These are phyloP conservation scores for Pimephales promelas DNA, from an alignment of 2,113 vertebrate species.

Conservation along the genomic window DNA sequence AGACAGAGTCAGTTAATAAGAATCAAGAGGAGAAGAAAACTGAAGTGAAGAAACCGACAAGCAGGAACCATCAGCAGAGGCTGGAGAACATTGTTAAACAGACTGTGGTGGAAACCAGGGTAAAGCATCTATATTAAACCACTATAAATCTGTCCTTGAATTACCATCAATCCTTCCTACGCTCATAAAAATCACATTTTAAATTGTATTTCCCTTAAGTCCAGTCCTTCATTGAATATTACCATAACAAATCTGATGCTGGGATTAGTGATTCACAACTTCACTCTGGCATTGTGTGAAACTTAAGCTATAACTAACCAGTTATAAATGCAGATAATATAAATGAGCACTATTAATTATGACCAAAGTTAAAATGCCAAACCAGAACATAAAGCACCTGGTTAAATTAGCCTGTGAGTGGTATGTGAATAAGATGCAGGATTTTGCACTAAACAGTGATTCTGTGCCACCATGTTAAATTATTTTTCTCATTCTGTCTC, in stretches of 20 bases:
- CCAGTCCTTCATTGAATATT: neutral
- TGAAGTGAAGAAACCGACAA: slow-evolving; percentile 28
- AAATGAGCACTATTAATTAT: neutral
- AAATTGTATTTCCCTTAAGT: neutral
- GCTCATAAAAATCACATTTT: neutral
- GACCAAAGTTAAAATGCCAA: neutral
- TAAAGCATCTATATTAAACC: slow-evolving; percentile 60
- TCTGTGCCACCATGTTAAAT: neutral
- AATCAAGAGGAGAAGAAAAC: slow-evolving; percentile 56
- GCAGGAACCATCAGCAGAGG: slow-evolving; percentile 80
- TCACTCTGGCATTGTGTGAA: neutral
- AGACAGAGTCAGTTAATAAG: slow-evolving; percentile 46
- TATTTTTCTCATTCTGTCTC: neutral
- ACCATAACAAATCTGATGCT: neutral
- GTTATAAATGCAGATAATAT: neutral
- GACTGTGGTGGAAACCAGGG: slow-evolving; percentile 79
- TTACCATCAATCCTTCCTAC: slow-evolving; percentile 1
- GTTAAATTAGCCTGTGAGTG: neutral
- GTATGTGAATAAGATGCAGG: neutral
- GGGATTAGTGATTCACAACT: neutral
- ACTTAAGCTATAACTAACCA: neutral
- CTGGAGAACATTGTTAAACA: slow-evolving; percentile 83
- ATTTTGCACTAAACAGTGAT: neutral
- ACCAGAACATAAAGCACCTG: neutral
- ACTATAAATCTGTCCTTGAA: neutral